These are phyloP conservation scores for Isotomurus palustris DNA, from an alignment of 2,888 invertebrate species.

Conservation along the genomic window DNA sequence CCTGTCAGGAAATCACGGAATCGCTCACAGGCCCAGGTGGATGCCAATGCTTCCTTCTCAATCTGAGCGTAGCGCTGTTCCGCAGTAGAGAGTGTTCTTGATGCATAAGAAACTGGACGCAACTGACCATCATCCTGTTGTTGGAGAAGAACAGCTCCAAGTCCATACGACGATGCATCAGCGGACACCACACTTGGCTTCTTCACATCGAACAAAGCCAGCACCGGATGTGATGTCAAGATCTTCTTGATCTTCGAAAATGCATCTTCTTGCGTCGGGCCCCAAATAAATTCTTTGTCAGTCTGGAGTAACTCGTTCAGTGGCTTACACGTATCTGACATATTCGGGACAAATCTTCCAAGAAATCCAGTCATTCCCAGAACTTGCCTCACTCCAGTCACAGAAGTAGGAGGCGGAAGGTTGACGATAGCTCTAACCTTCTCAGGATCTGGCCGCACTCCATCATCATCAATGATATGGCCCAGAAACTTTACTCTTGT, in stretches of 20 bases:
- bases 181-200: conserved; percentile 41
- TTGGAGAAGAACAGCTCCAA: conserved; percentile 48
- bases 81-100: conserved; percentile 46
- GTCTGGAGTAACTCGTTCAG: conserved; percentile 47
- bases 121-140: conserved; percentile 35
- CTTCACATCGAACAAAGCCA: conserved; percentile 46
- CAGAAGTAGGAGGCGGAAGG: conserved; percentile 41
- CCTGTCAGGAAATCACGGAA: conserved; percentile 48
- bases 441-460: conserved; percentile 47
- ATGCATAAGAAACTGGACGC: conserved; percentile 49
- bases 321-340: conserved; percentile 46
- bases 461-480: conserved; percentile 38
- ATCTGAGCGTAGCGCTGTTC: conserved; percentile 49
- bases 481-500: conserved; percentile 45
- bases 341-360: conserved; percentile 48
- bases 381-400: conserved; percentile 45
- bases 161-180: conserved; percentile 48
- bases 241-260: conserved; percentile 46
- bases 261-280: conserved; percentile 35
- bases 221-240: conserved; percentile 17
- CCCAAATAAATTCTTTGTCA: conserved; percentile 45
- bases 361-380: conserved; percentile 49
- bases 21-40: conserved; percentile 48
- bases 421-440: conserved; percentile 48
- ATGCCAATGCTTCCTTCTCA: conserved; percentile 48